Evolutionary conservation across 2,113 vertebrate genomes (phyloP), one percentile per base, ranked within the genome.

Genomic region (Peromyscus californicus): DNA sequence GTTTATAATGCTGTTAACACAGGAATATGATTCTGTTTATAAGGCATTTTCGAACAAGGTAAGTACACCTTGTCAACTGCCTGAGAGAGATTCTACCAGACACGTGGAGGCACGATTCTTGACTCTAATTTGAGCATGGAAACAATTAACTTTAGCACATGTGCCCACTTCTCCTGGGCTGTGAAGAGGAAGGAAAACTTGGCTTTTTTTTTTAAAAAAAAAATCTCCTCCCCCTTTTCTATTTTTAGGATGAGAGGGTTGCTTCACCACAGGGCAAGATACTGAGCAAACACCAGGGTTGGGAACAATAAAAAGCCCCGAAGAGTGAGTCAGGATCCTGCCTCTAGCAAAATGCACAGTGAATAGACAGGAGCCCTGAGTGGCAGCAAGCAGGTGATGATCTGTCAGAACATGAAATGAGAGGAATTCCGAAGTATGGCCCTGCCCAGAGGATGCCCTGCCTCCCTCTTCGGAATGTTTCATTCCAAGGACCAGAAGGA

Each of bases 371-470:
- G 51, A 45, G 4, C 33, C 33, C 31, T 78, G 45, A 63, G 21
- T 80, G 87, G 87, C 59, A 79, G 83, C 51, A 45, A 91, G 91
- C 21, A 72, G 19, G 59, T 48, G 91, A 95, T 54, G 91, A 95
- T 54, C 48, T 97, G 97, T 97, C 74, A 90, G 92, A 97, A 95
- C 97, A 95, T 0, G 97, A 95, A 98, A 80, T 4, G 63, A 67
- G 69, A 97, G 65, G 93, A 90, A 76, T 97, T 78, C 65, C 0
- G 0, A 91, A 65, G 72, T 86, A 82, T 2, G 51, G 36, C 57
- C 45, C 93, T 89, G 42, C 89, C 75, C 51, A 3, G 36, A 83
- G 65, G 90, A 74, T n/a, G 88, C 75, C 33, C 65, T 96, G 16
- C 70, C 88, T 92, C 39, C 61, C 54, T 33, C 45, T 90, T 92